phyloP scores from a whole-genome alignment of 1,140 invertebrate genomes.

The Temnothorax nylanderi region DNA sequence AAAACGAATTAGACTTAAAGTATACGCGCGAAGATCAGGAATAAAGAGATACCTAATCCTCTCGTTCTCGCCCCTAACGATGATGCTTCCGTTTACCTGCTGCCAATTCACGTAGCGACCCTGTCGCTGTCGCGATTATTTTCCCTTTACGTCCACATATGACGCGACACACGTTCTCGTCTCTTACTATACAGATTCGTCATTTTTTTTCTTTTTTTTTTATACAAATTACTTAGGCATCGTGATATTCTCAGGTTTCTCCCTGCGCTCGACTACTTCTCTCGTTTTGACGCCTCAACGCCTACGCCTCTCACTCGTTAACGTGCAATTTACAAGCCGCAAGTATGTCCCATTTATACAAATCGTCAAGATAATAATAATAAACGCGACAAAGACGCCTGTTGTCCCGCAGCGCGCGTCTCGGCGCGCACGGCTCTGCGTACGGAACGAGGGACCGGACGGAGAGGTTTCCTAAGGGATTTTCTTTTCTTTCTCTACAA shows the following conservation, averaged over 20 bases:
- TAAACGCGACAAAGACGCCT: conserved; percentile 26
- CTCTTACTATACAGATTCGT: conserved; percentile 75
- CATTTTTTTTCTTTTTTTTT: conserved; percentile 34
- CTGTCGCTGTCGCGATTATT: conserved; percentile 30
- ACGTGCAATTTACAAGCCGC: conserved; percentile 69
- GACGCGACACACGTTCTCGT: conserved; percentile 48
- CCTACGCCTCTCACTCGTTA: conserved; percentile 14
- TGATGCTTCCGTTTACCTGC: conserved; percentile 45
- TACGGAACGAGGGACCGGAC: conserved; percentile 36
- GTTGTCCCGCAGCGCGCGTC: conserved; percentile 8
- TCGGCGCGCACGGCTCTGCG: conserved; percentile 53
- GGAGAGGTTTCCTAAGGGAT: conserved; percentile 46
- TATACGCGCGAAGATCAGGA: conserved; percentile 48
- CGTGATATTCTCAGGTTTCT: conserved; percentile 70
- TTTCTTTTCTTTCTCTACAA: conserved; percentile 32
- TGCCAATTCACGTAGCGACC: conserved; percentile 31
- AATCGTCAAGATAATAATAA: conserved; percentile 44
- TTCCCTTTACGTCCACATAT: conserved; percentile 30
- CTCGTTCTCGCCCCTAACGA: conserved; percentile 53
- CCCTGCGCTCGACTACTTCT: conserved; percentile 50
- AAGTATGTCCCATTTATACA: conserved; percentile 70
- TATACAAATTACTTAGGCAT: conserved; percentile 78
- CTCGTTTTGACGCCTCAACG: conserved; percentile 41
- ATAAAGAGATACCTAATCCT: conserved; percentile 64
- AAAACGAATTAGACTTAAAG: conserved; percentile 59